Evolutionary conservation across 2,797 vertebrate genomes (phyloP).

Genomic region (Eurystomus glaucurus): DNA sequence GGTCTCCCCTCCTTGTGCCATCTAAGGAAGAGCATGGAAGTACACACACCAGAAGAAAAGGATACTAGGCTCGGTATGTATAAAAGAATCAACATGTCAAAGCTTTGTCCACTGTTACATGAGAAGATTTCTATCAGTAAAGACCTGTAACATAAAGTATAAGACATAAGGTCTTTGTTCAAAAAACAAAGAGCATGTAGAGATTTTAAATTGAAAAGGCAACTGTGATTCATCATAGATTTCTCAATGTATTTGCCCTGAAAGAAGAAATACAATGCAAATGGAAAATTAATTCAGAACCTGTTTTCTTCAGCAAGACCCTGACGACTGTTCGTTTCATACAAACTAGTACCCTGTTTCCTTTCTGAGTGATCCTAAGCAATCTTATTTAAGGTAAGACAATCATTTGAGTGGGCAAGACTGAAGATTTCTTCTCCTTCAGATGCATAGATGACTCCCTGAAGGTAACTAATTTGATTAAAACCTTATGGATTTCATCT

Average conservation of each 20-base stretch:
- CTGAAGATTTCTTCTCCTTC: not conserved
- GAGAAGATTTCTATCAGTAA: not conserved
- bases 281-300: not conserved
- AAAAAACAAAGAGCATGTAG: not conserved
- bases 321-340: not conserved
- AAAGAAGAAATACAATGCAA: not conserved
- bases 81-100: not conserved
- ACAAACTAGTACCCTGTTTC: not conserved
- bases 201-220: not conserved
- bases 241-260: not conserved
- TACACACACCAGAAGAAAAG: not conserved
- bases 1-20: not conserved
- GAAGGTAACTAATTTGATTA: not conserved
- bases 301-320: not conserved
- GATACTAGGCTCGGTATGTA: fast-evolving
- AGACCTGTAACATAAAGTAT: not conserved
- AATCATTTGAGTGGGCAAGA: not conserved
- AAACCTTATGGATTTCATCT: not conserved
- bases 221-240: not conserved
- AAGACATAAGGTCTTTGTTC: not conserved
- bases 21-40: not conserved
- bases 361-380: not conserved
- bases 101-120: not conserved
- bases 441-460: not conserved
- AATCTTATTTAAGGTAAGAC: not conserved